Percentiles rank a stretch among this genome's conserved stretches.
Evolutionary conservation across 37 sponge, comb jelly and placozoan genomes (phyloP).

Genomic region (Axinella damicornis): DNA sequence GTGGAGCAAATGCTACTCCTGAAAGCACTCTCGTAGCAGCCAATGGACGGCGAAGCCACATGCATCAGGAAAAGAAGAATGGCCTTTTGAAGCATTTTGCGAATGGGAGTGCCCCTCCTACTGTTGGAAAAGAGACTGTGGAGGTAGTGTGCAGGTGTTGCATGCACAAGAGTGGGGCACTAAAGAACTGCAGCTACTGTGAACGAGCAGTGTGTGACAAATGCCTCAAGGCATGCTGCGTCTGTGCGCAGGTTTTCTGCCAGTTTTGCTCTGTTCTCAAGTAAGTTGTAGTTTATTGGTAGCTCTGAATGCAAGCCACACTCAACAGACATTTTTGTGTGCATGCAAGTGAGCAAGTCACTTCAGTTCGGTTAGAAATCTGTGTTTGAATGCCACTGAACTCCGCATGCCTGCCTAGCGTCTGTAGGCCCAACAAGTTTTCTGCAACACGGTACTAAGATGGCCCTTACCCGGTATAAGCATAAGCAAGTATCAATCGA

Average conservation of each 20-base stretch:
- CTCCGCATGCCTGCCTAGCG: no score
- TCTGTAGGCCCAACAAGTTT: no score
- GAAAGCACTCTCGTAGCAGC: neutral
- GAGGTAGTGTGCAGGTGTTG: neutral
- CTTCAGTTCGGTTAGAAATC: no score
- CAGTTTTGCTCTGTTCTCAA: slow-evolving; percentile 56
- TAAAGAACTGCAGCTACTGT: slow-evolving; percentile 42
- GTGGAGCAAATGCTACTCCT: neutral
- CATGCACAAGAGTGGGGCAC: neutral
- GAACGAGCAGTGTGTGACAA: slow-evolving; percentile 13
- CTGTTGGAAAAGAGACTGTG: neutral
- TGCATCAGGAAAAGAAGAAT: no score
- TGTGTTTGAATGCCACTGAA: no score
- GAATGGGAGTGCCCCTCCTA: neutral
- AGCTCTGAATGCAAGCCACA: no score
- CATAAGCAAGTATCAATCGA: no score
- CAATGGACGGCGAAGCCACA: neutral
- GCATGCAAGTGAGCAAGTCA: no score
- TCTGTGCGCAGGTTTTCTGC: slow-evolving; percentile 41
- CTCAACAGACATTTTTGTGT: no score
- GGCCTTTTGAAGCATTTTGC: neutral
- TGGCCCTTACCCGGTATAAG: no score
- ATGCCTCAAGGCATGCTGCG: slow-evolving; percentile 13
- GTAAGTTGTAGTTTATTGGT: no score
- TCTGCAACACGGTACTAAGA: no score